Evolutionary conservation across 2,888 invertebrate species (phyloP).

Genomic region (Cataglyphis albicans): DNA sequence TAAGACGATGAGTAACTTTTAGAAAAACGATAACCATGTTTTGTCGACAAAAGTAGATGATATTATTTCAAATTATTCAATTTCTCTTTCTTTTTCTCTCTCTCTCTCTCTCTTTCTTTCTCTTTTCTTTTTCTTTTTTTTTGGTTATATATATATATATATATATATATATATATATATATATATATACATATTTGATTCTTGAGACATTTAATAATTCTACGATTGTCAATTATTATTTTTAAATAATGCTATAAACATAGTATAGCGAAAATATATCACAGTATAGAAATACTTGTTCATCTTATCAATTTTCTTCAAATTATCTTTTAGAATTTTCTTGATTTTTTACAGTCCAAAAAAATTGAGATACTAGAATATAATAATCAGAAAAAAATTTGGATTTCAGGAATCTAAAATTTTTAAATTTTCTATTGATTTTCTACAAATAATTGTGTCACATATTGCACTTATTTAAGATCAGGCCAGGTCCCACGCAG

Average conservation of each 20-base stretch:
- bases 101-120: background rate
- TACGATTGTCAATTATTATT: background rate
- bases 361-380: background rate
- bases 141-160: too few species aligned
- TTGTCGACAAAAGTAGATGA: background rate
- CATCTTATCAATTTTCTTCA: background rate
- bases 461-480: constrained; percentile 21
- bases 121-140: background rate
- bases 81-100: background rate
- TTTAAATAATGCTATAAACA: background rate
- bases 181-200: background rate
- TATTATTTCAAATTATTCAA: background rate
- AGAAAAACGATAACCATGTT: background rate
- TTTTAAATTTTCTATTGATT: constrained; percentile 1
- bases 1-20: constrained; percentile 6
- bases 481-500: constrained; percentile 80
- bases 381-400: background rate
- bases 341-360: background rate
- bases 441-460: background rate
- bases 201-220: constrained; percentile 14
- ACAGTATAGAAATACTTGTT: background rate
- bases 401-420: background rate
- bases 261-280: background rate
- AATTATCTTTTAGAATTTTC: background rate
- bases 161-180: background rate